phyloP scores from a whole-genome alignment of 2,888 invertebrate species.

The Troglohyphantes excavatus region DNA sequence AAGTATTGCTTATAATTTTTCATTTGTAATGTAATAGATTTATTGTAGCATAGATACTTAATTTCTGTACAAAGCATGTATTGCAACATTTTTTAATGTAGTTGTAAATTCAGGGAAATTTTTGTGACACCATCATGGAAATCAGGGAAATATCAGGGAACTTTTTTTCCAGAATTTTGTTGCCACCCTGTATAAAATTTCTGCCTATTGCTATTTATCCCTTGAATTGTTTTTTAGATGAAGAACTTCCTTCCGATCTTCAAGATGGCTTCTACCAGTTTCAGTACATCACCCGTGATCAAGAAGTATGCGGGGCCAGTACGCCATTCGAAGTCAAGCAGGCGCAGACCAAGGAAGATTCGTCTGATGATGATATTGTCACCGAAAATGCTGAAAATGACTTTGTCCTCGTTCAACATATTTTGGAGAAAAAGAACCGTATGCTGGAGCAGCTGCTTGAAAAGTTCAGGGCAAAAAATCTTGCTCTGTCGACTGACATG shows the following conservation, averaged over 20 bases:
- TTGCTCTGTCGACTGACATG: neutral
- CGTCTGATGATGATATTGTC: constrained; percentile 20
- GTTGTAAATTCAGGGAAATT: no score
- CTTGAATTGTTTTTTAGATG: constrained; percentile 39
- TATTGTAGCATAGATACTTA: no score
- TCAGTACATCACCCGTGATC: constrained; percentile 60
- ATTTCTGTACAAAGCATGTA: no score
- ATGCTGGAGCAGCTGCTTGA: neutral
- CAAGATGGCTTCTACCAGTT: constrained; percentile 66
- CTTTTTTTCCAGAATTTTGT: no score
- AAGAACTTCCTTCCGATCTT: constrained; percentile 36
- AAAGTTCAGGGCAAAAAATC: neutral
- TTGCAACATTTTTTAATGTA: no score
- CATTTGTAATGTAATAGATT: no score
- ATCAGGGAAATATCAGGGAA: no score
- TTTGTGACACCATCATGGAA: no score
- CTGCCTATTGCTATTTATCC: no score
- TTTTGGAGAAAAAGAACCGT: constrained; percentile 32
- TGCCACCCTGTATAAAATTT: no score
- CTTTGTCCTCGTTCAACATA: constrained; percentile 47
- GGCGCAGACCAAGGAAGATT: no score
- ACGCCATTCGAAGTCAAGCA: constrained; percentile 47
- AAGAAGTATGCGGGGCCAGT: constrained; percentile 71
- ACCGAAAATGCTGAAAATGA: constrained; percentile 61
- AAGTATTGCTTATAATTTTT: no score